phyloP scores from a whole-genome alignment of 2,888 invertebrate genomes.

The Globia sparganii region DNA sequence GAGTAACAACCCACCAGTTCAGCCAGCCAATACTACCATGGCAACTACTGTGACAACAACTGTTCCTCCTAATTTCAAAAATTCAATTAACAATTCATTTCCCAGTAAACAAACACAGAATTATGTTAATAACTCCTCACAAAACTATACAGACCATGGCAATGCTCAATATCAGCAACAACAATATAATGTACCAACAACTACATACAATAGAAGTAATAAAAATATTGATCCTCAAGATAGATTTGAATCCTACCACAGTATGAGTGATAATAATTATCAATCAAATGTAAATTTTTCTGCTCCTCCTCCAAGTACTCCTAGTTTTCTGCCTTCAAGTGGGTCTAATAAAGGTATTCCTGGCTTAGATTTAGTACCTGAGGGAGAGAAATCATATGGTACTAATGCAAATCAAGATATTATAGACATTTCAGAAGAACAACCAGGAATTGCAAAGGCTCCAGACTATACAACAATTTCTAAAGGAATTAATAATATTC shows the following conservation, averaged over 20 bases:
- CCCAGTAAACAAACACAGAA: slow-evolving; percentile 57
- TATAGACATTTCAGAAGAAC: slow-evolving; percentile 80
- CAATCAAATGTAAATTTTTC: slow-evolving; percentile 52
- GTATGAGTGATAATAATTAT: slow-evolving; percentile 65
- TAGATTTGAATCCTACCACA: slow-evolving; percentile 76
- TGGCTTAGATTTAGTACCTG: slow-evolving; percentile 93
- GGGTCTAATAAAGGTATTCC: slow-evolving; percentile 91
- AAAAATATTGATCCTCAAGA: slow-evolving; percentile 74
- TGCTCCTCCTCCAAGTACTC: slow-evolving; percentile 60
- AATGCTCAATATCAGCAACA: slow-evolving; percentile 67
- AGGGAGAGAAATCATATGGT: slow-evolving; percentile 73
- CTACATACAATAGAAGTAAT: slow-evolving; percentile 70
- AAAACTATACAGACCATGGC: slow-evolving; percentile 65
- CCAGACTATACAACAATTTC: slow-evolving; percentile 91
- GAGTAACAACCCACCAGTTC: slow-evolving; percentile 69
- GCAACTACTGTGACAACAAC: slow-evolving; percentile 68
- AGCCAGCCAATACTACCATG: slow-evolving; percentile 55
- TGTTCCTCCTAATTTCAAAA: slow-evolving; percentile 62
- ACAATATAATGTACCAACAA: slow-evolving; percentile 68
- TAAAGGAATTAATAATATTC: slow-evolving; percentile 91
- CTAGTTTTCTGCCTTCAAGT: slow-evolving; percentile 78
- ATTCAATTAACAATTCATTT: slow-evolving; percentile 36
- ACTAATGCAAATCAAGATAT: slow-evolving; percentile 72
- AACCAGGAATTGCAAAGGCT: slow-evolving; percentile 51
- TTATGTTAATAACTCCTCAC: slow-evolving; percentile 62